These are phyloP conservation scores for Agrilus biguttatus DNA, from an alignment of 2,888 invertebrate species.

Conservation along the genomic window DNA sequence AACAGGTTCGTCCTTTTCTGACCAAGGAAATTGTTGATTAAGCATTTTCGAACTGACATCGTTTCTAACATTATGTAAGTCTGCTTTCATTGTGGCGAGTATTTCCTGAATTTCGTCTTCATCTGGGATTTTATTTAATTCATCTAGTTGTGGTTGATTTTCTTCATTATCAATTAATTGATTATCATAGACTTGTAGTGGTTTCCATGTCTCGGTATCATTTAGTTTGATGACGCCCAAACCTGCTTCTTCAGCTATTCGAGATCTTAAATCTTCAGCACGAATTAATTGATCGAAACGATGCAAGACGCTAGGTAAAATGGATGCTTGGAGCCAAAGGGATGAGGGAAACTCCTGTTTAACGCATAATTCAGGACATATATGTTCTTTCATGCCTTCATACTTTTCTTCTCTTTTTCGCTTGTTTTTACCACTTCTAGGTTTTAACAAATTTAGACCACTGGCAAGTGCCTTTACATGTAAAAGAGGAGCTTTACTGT, in stretches of 20 bases:
- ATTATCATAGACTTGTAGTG: conserved; percentile 20
- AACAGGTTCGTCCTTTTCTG: conserved; percentile 43
- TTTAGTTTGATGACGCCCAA: conserved; percentile 24
- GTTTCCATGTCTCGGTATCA: conserved; percentile 17
- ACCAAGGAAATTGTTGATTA: conserved; percentile 33
- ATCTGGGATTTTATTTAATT: conserved; percentile 4
- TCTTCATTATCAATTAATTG: conserved; percentile 16
- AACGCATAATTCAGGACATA: conserved; percentile 80
- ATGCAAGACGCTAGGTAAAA: conserved; percentile 74
- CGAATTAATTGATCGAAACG: conserved; percentile 54
- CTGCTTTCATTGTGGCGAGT: conserved; percentile 30
- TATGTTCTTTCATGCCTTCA: conserved; percentile 47
- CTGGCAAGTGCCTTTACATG: conserved; percentile 58
- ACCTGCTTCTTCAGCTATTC: conserved; percentile 34
- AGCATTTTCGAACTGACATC: conserved; percentile 32
- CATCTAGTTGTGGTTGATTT: background rate
- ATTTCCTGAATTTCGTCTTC: conserved; percentile 14
- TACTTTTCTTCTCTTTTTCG: conserved; percentile 30
- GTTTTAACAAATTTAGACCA: conserved; percentile 45
- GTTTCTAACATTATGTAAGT: conserved; percentile 27
- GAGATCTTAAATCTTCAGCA: conserved; percentile 54
- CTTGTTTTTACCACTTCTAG: conserved; percentile 28
- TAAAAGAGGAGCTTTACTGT: conserved; percentile 59
- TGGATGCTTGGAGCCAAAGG: conserved; percentile 73
- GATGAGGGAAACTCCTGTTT: conserved; percentile 55